Base-by-base conservation (phyloP, 53 echinoderm and acorn worm species). In the Arbacia lixula region DNA sequence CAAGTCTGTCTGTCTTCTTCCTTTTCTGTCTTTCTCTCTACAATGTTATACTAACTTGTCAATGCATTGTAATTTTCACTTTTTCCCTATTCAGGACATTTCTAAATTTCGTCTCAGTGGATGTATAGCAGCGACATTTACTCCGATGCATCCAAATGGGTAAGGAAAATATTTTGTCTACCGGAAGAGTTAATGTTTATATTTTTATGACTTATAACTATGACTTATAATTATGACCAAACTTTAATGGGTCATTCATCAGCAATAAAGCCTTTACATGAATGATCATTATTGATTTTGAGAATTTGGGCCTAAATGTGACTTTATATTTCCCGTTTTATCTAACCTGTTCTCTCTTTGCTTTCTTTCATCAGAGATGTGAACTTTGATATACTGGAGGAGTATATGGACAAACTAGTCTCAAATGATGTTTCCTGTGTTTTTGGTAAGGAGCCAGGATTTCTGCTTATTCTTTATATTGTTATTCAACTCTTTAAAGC, bases 81-180 rank as follows among this genome's bases (percentile, higher is more conserved):
- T 53, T 22, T 53, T 11, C 22, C 1, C 4, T 2, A 20, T 53
- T 53, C 53, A 20, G 19, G 19, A 19, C 22, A 6, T 11, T 53
- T 53, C 53, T 16, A 49, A 49, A 49, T 38, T 66, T 2, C 19
- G 38, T 43, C 51, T 96, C 29, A 91, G 68, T 46, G 96, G 96
- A 11, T 19, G 90, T 26, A 91, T 93, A 22, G 93, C 96, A 16
- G 96, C 96, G 0, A 89, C 93, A 29, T 96, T 96, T 65, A 96
- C 96, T 28, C 96, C 96, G 8, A 93, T 96, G 37, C 53, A 72
- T 41, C 85, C 87, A 29, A 72, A 93, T 80, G 93, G 96, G 96
- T 96, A 87, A 86, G 84, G 34, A 60, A 36, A n/a, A n/a, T n/a
- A n/a, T n/a, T n/a, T n/a, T n/a, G n/a, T n/a, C 38, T 66, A 0